Percentiles rank a stretch among this genome's conserved stretches.
Evolutionary conservation across 2,797 vertebrate genomes (phyloP).

Genomic region (Erethizon dorsatum): DNA sequence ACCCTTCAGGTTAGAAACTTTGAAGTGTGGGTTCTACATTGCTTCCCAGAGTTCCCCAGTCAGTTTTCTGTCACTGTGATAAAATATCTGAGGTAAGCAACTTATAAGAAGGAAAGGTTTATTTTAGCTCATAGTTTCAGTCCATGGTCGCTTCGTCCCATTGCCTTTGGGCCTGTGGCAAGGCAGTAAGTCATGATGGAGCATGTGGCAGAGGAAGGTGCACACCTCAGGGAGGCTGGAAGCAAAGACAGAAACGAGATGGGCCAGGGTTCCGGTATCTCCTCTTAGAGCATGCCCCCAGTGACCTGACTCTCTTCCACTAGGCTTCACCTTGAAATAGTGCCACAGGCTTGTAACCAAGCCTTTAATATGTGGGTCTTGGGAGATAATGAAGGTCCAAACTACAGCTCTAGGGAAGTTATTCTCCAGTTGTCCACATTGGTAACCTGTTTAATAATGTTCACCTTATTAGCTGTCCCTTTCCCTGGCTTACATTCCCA

Average conservation of each 20-base stretch:
- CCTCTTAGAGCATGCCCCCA: too few relatives aligned
- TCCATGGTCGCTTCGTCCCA: not conserved
- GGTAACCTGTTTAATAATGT: not conserved
- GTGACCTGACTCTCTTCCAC: not conserved
- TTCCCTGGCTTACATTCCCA: not conserved
- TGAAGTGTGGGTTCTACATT: not conserved
- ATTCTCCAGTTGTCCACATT: not conserved
- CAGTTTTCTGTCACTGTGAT: not conserved
- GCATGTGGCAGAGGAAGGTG: not conserved
- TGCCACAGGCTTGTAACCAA: not conserved
- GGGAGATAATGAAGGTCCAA: not conserved
- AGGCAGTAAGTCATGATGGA: not conserved
- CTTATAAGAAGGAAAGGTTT: not conserved
- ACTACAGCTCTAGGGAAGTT: not conserved
- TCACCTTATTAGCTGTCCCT: not conserved
- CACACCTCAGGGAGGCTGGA: not conserved
- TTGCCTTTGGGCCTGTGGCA: not conserved
- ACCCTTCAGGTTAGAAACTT: not conserved
- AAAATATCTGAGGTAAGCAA: not conserved
- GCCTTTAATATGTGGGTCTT: not conserved
- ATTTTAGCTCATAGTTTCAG: not conserved
- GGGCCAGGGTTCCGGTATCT: not conserved
- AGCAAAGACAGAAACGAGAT: not conserved
- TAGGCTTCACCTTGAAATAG: not conserved
- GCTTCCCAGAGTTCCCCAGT: not conserved